These are phyloP conservation scores for Epirrita christyi DNA, from an alignment of 2,888 invertebrate species.

Conservation along the genomic window DNA sequence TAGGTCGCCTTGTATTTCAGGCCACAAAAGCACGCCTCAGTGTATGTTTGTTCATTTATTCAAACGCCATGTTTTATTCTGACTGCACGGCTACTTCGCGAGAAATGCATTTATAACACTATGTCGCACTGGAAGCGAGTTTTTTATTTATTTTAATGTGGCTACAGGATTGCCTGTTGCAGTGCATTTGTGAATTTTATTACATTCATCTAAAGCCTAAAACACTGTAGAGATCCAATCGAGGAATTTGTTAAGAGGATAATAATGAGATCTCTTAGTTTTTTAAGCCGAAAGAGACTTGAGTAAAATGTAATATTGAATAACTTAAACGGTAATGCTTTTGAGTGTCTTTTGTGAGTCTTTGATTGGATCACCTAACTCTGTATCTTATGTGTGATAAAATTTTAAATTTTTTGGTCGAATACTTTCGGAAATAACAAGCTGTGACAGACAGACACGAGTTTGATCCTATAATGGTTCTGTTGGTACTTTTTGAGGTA, in stretches of 20 bases:
- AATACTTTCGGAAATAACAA: too few species aligned
- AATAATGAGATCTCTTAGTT: too few species aligned
- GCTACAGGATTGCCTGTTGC: slow-evolving; percentile 5
- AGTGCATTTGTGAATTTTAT: not conserved
- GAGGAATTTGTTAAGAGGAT: not conserved
- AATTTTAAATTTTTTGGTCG: too few species aligned
- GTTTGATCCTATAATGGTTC: too few species aligned
- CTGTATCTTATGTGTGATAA: too few species aligned
- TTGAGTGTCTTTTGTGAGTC: too few species aligned
- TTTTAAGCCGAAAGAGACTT: too few species aligned
- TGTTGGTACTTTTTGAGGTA: too few species aligned
- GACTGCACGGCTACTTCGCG: slow-evolving; percentile 33
- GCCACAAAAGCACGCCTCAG: slow-evolving; percentile 42
- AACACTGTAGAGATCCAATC: not conserved
- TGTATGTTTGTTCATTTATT: slow-evolving; percentile 61
- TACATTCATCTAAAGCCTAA: not conserved
- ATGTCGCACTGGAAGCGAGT: slow-evolving; percentile 30
- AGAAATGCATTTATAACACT: slow-evolving; percentile 40
- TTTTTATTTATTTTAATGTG: slow-evolving; percentile 26
- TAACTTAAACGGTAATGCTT: too few species aligned
- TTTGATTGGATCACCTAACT: too few species aligned
- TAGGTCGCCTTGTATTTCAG: slow-evolving; percentile 9
- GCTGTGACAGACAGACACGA: too few species aligned
- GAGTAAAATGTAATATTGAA: too few species aligned
- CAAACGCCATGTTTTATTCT: slow-evolving; percentile 59